A percentile compares a stretch with the other conserved stretches of the same genome.
phyloP scores from a whole-genome alignment of 1,140 invertebrate genomes.

The Araneus ventricosus region DNA sequence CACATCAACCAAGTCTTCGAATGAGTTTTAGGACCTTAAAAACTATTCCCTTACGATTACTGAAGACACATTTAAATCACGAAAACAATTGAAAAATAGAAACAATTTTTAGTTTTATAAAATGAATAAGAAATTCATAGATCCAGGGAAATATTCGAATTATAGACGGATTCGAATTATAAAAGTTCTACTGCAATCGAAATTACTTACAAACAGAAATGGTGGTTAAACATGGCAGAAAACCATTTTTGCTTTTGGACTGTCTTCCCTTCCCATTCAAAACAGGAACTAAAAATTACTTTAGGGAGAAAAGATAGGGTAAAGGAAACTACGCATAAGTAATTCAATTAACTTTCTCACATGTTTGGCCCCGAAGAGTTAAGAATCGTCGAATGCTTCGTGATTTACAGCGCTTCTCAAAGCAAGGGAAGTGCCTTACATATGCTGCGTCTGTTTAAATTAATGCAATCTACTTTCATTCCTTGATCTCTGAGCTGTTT shows the following conservation, averaged over 20 bases:
- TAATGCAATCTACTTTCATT: neutral
- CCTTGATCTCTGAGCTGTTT: neutral
- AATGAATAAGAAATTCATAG: too few relatives aligned
- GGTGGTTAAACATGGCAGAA: neutral
- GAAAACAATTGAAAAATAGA: too few relatives aligned
- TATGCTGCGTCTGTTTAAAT: neutral
- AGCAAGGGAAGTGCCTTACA: neutral
- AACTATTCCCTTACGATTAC: too few relatives aligned
- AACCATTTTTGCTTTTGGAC: neutral
- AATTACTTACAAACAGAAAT: neutral
- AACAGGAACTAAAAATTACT: conserved; percentile 18
- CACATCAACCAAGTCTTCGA: too few relatives aligned
- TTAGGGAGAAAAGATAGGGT: neutral
- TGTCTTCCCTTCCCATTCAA: neutral
- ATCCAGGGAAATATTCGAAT: too few relatives aligned
- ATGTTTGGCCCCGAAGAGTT: conserved; percentile 39
- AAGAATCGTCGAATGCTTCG: neutral
- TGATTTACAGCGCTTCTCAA: conserved; percentile 4
- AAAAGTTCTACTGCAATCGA: too few relatives aligned
- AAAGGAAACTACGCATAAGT: conserved; percentile 27
- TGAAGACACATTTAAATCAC: too few relatives aligned
- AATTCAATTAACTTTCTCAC: conserved; percentile 50
- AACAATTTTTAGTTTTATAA: too few relatives aligned
- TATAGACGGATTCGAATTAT: too few relatives aligned
- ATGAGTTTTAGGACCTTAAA: too few relatives aligned